Evolutionary conservation across 2,888 invertebrate genomes (phyloP), one percentile per base, ranked within the genome.

Genomic region (Epirrita christyi): DNA sequence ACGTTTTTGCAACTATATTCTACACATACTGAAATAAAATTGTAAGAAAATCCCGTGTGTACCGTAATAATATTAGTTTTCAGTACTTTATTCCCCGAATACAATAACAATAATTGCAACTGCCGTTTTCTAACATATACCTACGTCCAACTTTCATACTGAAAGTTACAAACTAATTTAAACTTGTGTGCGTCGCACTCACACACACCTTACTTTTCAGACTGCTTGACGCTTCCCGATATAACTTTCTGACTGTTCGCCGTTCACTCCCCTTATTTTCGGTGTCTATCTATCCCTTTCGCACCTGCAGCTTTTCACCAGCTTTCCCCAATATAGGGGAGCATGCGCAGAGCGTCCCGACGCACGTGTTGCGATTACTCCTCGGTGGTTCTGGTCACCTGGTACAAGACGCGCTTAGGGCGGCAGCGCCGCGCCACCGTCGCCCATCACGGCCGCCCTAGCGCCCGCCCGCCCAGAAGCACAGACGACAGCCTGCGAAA

Each of bases 341-440:
- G 85, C 91, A 85, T 92, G 92, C 81, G 91, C 87, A 69, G 73
- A 77, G 80, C 79, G 80, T 78, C 81, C 69, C 81, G 83, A 76
- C 81, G 86, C 91, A 88, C 88, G 88, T 88, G 89, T 65, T 68
- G 48, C 29, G 46, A 32, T 50, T 75, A 58, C 86, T 90, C 78
- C 79, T 82, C 28, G 54, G 62, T 57, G 37, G 7, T 74, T 78
- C 72, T 93, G 90, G 0, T 71, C 59, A 58, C 93, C 82, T 92
- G 91, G 81, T 92, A 91, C 68, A 85, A 91, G 81, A 93, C 93
- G 80, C 93, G 93, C 78, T 88, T 88, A 78, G 92, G 93, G 81
- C 93, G 91, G 85, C 86, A 78, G 81, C 80, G 81, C 75, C 83
- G 93, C 80, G 88, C 86, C 87, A 92, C 90, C 72, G 85, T 92